Evolutionary conservation across 2,113 vertebrate genomes (phyloP), one percentile per base, ranked within the genome.

Genomic region (Orientallactaga bullata): DNA sequence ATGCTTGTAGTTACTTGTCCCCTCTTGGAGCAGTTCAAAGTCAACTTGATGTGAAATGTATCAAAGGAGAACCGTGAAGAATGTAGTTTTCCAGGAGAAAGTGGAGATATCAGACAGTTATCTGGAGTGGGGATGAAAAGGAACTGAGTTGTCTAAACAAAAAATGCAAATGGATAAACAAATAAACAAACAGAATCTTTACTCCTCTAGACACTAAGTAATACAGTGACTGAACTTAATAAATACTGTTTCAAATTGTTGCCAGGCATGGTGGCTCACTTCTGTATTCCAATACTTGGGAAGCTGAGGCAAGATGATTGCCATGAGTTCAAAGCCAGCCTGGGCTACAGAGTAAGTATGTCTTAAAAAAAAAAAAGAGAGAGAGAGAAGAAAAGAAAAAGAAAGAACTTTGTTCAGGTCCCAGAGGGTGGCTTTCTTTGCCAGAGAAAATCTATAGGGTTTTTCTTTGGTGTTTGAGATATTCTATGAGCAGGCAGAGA

Each of bases 381-480:
- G 42, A 47, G 8, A 47, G 42, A 55, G 12, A 55, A 55, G 15
- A 55, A 55, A 55, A 55, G 55, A 55, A 55, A 12, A 55, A 55
- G 55, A 55, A 55, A 55, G 55, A 55, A 55, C 55, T 55, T 55
- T 66, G 35, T 15, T 86, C 66, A 72, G 15, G 1, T 87, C 1
- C 12, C 20, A 21, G 0, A 28, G 9, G 26, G 2, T 88, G 42
- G 77, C 18, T 37, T 87, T 73, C 24, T 74, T 95, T 90, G 61
- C 55, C 39, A 84, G 69, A 82, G 30, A 60, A 76, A 95, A 87
- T 66, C 66, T 51, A 61, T 9, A 61, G 28, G 81, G 20, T 3
- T 68, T 85, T 94, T 28, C 30, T 85, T n/a, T 84, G 74, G 10
- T 37, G 76, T 78, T 88, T 85, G 69, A 76, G 28, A 61, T 76